Evolutionary conservation across 1,140 invertebrate species (phyloP), one percentile per base, ranked within the genome.

Genomic region (Dinoponera quadriceps): DNA sequence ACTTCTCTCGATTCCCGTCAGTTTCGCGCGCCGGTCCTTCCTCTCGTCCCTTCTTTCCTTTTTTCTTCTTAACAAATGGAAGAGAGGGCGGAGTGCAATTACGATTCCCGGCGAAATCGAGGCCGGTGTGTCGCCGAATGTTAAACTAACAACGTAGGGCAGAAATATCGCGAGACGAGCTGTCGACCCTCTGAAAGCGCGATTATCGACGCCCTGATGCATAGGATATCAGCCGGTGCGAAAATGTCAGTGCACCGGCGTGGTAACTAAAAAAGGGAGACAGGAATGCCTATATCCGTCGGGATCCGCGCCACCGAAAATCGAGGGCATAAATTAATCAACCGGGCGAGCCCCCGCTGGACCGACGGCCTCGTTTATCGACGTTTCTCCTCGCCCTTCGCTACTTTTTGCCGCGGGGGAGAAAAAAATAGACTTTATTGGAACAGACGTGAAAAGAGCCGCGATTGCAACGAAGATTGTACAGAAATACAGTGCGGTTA

Each of bases 241-340:
- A 80, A 87, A 87, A 83, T 84, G 49, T 63, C 57, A 54, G 49
- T 60, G 71, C 54, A 22, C 13, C 51, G 33, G 49, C 18, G 25
- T 33, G 54, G 65, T 71, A 51, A 57, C 25, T 60, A 72, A 83
- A 86, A 84, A 83, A 86, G 51, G 54, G 55, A 80, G 85, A 69
- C 49, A 81, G 75, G 51, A 87, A 82, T 66, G 69, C 55, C 48
- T 25, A 82, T 51, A 77, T 59, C 59, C 49, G 57, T 44, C 33
- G 73, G 62, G 66, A 78, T 73, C 29, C n/a, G 82, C 27, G 44
- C 71, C 27, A 33, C 49, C 63, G 73, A 84, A 87, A 87, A 84
- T 84, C 68, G 82, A 59, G 55, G 54, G 82, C 66, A 87, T 86
- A 86, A 87, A 87, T 87, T 87, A 87, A 87, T 87, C 86, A 87